A percentile compares a stretch with the other conserved stretches of the same genome.
Evolutionary conservation across 2,888 invertebrate genomes (phyloP).

Genomic region (Himalopsyche anomala): DNA sequence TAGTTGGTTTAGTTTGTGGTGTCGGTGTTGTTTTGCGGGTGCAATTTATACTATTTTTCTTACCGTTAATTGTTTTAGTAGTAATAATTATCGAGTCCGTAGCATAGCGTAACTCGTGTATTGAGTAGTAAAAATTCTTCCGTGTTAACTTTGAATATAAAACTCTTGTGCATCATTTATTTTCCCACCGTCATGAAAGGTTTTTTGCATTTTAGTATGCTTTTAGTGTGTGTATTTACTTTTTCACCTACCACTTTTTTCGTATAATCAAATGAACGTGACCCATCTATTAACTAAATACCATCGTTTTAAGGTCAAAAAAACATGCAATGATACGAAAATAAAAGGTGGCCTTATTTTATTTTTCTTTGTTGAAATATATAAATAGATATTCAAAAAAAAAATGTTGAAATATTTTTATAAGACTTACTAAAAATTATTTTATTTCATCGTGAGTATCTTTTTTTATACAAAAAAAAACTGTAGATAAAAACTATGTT

Average conservation of each 20-base stretch:
- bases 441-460: no score
- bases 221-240: constrained; percentile 39
- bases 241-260: constrained; percentile 41
- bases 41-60: no score
- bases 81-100: not conserved
- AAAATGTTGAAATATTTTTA: no score
- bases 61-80: no score
- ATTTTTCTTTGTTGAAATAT: no score
- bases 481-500: no score
- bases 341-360: no score
- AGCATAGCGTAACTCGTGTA: constrained; percentile 2
- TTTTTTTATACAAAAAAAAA: no score
- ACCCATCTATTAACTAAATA: constrained; percentile 10
- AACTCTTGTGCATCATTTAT: constrained; percentile 32
- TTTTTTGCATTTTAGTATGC: constrained; percentile 38
- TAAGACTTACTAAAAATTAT: no score
- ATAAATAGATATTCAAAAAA: no score
- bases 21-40: no score
- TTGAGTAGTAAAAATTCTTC: constrained; percentile 30
- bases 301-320: constrained; percentile 1
- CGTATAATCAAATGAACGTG: constrained; percentile 21
- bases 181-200: constrained; percentile 25
- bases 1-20: no score
- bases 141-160: not conserved
- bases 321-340: constrained; percentile 28